These are phyloP conservation scores for Asobara japonica DNA, from an alignment of 1,140 invertebrate species.

Conservation along the genomic window DNA sequence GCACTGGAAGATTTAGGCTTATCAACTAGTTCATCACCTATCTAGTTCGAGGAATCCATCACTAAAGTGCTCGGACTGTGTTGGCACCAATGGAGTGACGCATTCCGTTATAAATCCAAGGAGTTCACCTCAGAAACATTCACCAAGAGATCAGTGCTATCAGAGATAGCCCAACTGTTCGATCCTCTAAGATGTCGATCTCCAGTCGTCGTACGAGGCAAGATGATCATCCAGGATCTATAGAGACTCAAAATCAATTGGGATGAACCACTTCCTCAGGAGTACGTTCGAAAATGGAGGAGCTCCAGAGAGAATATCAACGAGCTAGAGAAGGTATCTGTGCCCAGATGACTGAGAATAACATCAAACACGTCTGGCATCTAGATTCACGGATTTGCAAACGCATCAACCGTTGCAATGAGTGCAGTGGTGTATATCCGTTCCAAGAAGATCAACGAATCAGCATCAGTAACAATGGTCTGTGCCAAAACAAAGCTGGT, in stretches of 20 bases:
- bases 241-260: constrained; percentile 44
- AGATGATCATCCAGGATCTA: constrained; percentile 53
- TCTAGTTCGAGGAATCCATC: background rate
- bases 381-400: constrained; percentile 45
- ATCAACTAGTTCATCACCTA: background rate
- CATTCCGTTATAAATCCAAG: background rate
- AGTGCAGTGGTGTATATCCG: background rate
- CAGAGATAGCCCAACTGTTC: constrained; percentile 34
- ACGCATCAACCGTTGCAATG: too few species aligned
- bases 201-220: constrained; percentile 33
- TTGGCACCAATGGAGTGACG: background rate
- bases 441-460: background rate
- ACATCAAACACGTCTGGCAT: background rate
- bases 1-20: background rate
- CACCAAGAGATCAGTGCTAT: constrained; percentile 38
- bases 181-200: constrained; percentile 38
- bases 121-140: background rate
- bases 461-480: constrained; percentile 31
- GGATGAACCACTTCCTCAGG: constrained; percentile 41
- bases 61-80: background rate
- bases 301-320: constrained; percentile 16
- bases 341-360: constrained; percentile 34
- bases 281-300: constrained; percentile 9
- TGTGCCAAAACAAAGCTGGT: constrained; percentile 49
- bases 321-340: constrained; percentile 12